These are phyloP conservation scores for Euproctis similis DNA, from an alignment of 2,888 invertebrate species.

Conservation along the genomic window DNA sequence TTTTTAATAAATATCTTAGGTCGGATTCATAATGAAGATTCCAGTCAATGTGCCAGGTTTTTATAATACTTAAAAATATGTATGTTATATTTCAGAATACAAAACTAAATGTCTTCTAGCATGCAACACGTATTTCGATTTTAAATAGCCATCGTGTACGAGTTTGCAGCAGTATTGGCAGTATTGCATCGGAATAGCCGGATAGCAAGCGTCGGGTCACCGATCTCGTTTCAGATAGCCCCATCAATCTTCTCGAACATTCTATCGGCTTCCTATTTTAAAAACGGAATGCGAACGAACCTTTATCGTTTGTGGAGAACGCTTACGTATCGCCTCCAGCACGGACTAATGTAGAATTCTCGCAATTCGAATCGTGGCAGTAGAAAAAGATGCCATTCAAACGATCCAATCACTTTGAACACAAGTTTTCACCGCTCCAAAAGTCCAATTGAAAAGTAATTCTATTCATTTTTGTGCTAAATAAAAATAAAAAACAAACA, in stretches of 20 bases:
- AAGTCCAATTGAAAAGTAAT: constrained; percentile 15
- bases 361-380: constrained; percentile 20
- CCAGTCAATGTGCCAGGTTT: no score
- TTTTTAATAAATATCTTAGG: no score
- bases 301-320: constrained; percentile 31
- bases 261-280: constrained; percentile 49
- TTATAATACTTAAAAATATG: no score
- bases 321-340: constrained; percentile 25
- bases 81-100: no score
- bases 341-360: constrained; percentile 19
- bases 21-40: no score
- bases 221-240: constrained; percentile 64
- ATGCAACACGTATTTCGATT: constrained; percentile 36
- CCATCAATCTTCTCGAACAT: constrained; percentile 64
- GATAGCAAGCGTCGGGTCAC: constrained; percentile 37
- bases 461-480: constrained; percentile 11
- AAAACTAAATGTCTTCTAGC: no score
- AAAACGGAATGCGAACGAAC: constrained; percentile 34
- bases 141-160: constrained; percentile 37
- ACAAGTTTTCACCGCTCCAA: constrained; percentile 16
- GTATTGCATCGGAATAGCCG: constrained; percentile 33
- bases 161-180: constrained; percentile 36
- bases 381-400: constrained; percentile 24
- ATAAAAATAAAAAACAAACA: no score
- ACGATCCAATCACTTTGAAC: constrained; percentile 22